Base-by-base conservation (phyloP, 2,113 vertebrate species). In the Phyllostomus discolor region DNA sequence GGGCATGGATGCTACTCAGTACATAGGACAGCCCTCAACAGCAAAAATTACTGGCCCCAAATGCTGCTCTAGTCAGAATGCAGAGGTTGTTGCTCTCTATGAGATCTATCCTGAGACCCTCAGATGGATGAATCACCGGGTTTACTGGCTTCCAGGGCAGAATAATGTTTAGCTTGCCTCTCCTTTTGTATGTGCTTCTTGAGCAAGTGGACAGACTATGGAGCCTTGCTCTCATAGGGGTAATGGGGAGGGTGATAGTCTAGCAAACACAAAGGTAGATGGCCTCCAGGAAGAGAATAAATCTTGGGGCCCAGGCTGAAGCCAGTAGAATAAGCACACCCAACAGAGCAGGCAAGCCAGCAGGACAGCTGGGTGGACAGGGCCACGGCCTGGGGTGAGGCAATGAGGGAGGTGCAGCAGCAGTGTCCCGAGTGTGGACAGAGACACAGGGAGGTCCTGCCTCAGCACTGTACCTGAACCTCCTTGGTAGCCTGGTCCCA, bases 351-450 rank as follows among this genome's bases (percentile, higher is more conserved):
- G n/a, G 48, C 8, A 8, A 64, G 67, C 11, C 52, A 1, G 7
- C 1, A 3, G 83, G 5, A 28, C n/a, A 2, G 28, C 46, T 59
- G 59, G 10, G n/a, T n/a, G 8, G 20, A n/a, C 9, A 48, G 22
- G 0, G 3, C 31, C 19, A 9, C 0, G 31, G 11, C 31, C 50
- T 17, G 33, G 16, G 54, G 41, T 0, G 26, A 24, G 64, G 8
- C 2, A 0, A 10, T 31, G 38, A 54, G 26, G 2, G 1, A 14
- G 10, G 28, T 11, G 43, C 9, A 28, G 11, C 3, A 4, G 31
- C 16, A 28, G 57, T 5, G 17, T 26, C 11, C 4, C 2, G 11
- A 82, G 16, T 10, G 0, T 17, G 19, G 54, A 31, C 1, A 38
- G 83, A 48, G 38, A 66, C 28, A 8, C 15, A 46, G 9, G 14